phyloP scores from a whole-genome alignment of 2,888 invertebrate species.

The Thymelicus sylvestris region DNA sequence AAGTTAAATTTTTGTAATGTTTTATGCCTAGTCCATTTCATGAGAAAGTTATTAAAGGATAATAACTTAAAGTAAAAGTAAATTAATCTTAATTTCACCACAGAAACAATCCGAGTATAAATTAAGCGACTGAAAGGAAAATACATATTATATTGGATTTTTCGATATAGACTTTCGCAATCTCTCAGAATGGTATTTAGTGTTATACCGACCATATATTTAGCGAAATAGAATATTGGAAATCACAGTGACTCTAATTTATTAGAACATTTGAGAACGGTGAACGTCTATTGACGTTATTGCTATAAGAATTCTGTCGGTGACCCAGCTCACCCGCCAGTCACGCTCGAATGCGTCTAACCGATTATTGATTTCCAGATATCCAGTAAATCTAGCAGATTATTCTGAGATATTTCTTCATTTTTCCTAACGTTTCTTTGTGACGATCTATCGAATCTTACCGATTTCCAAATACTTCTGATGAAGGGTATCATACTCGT shows the following conservation, averaged over 20 bases:
- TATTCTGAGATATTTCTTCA: neutral
- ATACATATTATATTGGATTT: too few species aligned
- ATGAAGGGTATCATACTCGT: conserved; percentile 95
- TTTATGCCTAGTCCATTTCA: too few species aligned
- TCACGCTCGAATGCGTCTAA: neutral
- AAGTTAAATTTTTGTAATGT: neutral
- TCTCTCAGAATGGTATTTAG: too few species aligned
- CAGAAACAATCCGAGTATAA: too few species aligned
- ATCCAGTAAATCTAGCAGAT: neutral
- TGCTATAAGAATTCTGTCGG: neutral
- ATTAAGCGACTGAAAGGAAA: too few species aligned
- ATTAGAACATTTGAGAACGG: neutral
- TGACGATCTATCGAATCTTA: conserved; percentile 74
- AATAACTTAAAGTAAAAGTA: too few species aligned
- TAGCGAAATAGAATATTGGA: neutral
- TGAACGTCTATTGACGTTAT: neutral
- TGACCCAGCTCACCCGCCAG: conserved; percentile 4
- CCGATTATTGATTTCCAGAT: neutral
- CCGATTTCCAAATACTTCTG: conserved; percentile 97
- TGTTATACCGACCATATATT: neutral
- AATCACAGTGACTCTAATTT: neutral
- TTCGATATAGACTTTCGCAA: too few species aligned
- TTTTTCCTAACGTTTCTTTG: neutral
- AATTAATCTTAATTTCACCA: too few species aligned
- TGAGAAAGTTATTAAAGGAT: too few species aligned